Percentiles rank a stretch among this genome's conserved stretches.
phyloP scores from a whole-genome alignment of 1,140 invertebrate species.

The Zaprionus ghesquierei region DNA sequence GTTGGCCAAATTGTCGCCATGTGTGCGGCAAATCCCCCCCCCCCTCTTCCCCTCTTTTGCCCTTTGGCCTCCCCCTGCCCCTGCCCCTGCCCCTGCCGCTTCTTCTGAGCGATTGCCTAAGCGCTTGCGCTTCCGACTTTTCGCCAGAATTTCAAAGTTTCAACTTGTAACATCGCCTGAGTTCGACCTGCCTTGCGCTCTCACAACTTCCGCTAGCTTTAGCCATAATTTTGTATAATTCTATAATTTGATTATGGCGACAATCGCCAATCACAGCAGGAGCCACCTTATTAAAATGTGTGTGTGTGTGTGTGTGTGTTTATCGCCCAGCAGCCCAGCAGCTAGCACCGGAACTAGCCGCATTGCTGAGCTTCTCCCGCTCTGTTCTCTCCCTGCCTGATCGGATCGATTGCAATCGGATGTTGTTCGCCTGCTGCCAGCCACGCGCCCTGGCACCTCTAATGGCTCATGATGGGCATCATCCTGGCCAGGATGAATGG shows the following conservation, averaged over 20 bases:
- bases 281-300: constrained; percentile 45
- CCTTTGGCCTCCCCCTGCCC: constrained; percentile 14
- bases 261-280: constrained; percentile 51
- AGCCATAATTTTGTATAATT: not conserved
- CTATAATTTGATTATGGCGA: constrained; percentile 58
- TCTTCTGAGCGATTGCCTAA: constrained; percentile 26
- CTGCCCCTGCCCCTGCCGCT: not conserved
- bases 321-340: constrained; percentile 34
- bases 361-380: not conserved
- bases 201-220: not conserved
- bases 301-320: constrained; percentile 17
- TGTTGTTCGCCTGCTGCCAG: constrained; percentile 16
- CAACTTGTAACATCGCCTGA: constrained; percentile 5
- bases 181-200: constrained; percentile 4
- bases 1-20: constrained; percentile 35
- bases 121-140: constrained; percentile 39
- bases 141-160: constrained; percentile 36
- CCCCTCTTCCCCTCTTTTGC: not conserved
- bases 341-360: constrained; percentile 65
- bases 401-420: constrained; percentile 33
- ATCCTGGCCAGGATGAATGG: constrained; percentile 1
- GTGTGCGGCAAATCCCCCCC: not conserved
- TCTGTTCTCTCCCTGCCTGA: not conserved
- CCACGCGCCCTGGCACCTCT: constrained; percentile 31
- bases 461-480: constrained; percentile 35